Base-by-base conservation (phyloP, 2,797 vertebrate genomes). In the Cygnus olor region DNA sequence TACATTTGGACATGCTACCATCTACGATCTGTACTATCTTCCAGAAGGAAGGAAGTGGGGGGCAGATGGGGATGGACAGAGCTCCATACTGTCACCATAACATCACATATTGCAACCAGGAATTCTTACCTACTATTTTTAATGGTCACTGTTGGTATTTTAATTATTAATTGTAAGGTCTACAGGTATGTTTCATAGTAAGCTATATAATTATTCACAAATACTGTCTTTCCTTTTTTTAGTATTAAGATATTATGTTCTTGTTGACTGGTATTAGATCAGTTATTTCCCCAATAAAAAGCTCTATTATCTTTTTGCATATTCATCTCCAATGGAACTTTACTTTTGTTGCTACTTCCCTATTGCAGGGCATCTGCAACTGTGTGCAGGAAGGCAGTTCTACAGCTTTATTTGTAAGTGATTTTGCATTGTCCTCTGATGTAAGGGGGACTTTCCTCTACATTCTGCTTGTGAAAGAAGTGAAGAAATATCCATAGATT, bases 371-470 rank as follows among this genome's bases (percentile, higher is more conserved):
- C 11, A 56, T 19, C 49, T 44, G 64, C 24, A 90, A 8, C 10
- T 10, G 5, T 0, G 3, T 13, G 7, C 19, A 80, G 71, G 34
- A 71, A 56, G 1, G 3, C 1, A 68, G 36, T 15, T 18, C 14
- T 14, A 32, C 1, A 60, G 11, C 30, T n/a, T 68, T 12, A 70
- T 17, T 71, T 21, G 27, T 15, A 49, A 64, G 27, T 6, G 5
- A 19, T 45, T 86, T 66, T 45, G 11, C 4, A 32, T 9, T 44
- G 27, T 10, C 45, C 40, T 69, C 18, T 9, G 16, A 45, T 3
- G 21, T 4, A 78, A 34, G 3, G 5, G 65, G 15, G 24, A 9
- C 27, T 69, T 79, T 45, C 14, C 40, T 74, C 22, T 38, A 25
- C 1, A 5, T 44, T 49, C 34, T 60, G 38, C 11, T 6, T 30